These are phyloP conservation scores for Eunapius fragilis DNA, from an alignment of 37 sponge, comb jelly and placozoan genomes.

Conservation along the genomic window DNA sequence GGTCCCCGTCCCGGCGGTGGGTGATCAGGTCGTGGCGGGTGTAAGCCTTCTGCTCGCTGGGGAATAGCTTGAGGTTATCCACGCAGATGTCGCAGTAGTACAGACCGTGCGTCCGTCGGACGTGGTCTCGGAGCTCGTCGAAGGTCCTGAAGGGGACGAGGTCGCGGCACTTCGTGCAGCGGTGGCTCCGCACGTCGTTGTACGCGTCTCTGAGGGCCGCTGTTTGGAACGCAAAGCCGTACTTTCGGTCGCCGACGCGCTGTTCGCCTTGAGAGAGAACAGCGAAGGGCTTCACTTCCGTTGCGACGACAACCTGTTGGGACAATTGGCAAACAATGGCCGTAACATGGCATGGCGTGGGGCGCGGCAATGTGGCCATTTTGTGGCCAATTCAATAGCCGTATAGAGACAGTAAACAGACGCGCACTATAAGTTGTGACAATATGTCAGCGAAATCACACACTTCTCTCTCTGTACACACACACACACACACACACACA, in stretches of 20 bases:
- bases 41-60: conserved; percentile 74
- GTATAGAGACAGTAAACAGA: too few relatives aligned
- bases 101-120: conserved; percentile 50
- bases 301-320: conserved; percentile 37
- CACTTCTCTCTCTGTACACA: not conserved
- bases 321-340: not conserved
- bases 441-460: too few relatives aligned
- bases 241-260: conserved; percentile 16
- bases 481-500: not conserved
- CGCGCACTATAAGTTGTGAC: too few relatives aligned
- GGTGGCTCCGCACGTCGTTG: conserved; percentile 1
- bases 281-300: conserved; percentile 16
- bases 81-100: conserved; percentile 83
- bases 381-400: too few relatives aligned
- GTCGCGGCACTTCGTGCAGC: conserved; percentile 43
- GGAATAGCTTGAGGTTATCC: conserved; percentile 74
- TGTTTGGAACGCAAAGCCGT: conserved; percentile 32
- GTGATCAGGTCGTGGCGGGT: conserved; percentile 61
- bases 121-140: conserved; percentile 63
- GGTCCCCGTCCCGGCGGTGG: conserved; percentile 73
- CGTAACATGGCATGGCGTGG: too few relatives aligned
- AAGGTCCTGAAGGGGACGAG: conserved; percentile 14
- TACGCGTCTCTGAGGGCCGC: conserved; percentile 2
- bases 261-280: not conserved
- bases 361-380: too few relatives aligned